Base-by-base conservation (phyloP, 2,888 invertebrate species). In the Dromius quadrimaculatus region DNA sequence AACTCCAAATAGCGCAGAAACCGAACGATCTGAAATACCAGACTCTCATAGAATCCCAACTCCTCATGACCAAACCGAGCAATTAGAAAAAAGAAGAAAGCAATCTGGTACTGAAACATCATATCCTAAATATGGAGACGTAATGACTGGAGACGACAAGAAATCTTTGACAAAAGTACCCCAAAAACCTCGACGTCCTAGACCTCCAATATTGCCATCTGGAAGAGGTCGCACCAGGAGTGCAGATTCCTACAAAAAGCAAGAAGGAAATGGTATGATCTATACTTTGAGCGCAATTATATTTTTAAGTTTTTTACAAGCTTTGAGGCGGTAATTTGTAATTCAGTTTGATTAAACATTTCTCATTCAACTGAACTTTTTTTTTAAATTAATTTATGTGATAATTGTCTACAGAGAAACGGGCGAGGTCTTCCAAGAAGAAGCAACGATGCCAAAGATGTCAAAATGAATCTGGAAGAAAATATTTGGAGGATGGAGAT, bases 91-190 rank as follows among this genome's bases (percentile, higher is more conserved):
- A 54, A 54, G 3, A 54, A 28, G 2, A 54, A 54, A 22, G 11
- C 1, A 1, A 5, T 13, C 23, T 11, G 8, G 28, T 15, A n/a
- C n/a, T 13, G 28, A 54, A 13, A 54, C 50, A 15, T 2, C n/a
- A 11, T 54, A 54, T 54, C 50, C 50, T 6, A 28, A 28, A 54
- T 54, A 54, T 17, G 28, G 28, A 15, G 50, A 54, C 15, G 8
- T 15, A 13, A 54, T 54, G 50, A 2, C 9, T 8, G 50, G 28
- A 2, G 50, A 54, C 15, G 50, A 54, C 8, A 23, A 13, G 15
- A 13, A 54, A 15, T 6, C 9, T 8, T 15, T 41, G 11, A 15
- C 13, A 8, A 41, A 41, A 15, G 41, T 41, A 2, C 41, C 13
- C 6, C 15, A 11, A 6, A 9, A 11, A 11, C 41, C 41, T 2